These are phyloP conservation scores for Crypturellus tataupa DNA, from an alignment of 2,797 vertebrate genomes.

Conservation along the genomic window DNA sequence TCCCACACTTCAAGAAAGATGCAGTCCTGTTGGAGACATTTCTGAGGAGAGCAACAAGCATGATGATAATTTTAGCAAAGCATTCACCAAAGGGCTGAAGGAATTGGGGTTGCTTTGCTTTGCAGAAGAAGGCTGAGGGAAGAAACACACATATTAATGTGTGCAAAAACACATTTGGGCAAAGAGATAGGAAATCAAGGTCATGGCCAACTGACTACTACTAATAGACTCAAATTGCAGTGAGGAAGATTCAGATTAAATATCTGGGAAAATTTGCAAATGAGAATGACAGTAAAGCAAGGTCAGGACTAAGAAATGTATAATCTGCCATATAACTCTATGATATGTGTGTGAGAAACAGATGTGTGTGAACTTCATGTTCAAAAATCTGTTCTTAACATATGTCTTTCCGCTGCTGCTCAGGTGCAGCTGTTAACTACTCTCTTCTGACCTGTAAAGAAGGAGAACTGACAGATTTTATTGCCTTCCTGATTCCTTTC, in stretches of 20 bases:
- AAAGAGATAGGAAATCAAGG: background rate
- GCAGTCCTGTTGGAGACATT: background rate
- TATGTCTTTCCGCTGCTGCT: background rate
- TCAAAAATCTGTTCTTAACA: background rate
- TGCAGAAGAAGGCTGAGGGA: too few relatives aligned
- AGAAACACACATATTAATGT: background rate
- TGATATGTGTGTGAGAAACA: background rate
- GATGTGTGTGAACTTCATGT: background rate
- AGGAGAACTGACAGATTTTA: background rate
- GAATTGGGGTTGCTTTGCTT: too few relatives aligned
- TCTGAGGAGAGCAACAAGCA: background rate
- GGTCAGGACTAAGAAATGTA: background rate
- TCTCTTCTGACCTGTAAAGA: background rate
- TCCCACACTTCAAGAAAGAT: background rate
- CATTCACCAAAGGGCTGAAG: background rate
- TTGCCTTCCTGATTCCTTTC: background rate
- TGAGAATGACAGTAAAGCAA: background rate
- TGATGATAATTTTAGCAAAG: background rate
- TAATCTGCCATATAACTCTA: background rate
- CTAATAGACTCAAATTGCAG: background rate
- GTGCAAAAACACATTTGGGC: background rate
- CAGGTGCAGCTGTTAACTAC: background rate
- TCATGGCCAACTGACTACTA: background rate
- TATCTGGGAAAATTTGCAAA: background rate
- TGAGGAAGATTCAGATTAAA: background rate